Evolutionary conservation across 2,888 invertebrate genomes (phyloP).

Genomic region (Eupithecia subfuscata): DNA sequence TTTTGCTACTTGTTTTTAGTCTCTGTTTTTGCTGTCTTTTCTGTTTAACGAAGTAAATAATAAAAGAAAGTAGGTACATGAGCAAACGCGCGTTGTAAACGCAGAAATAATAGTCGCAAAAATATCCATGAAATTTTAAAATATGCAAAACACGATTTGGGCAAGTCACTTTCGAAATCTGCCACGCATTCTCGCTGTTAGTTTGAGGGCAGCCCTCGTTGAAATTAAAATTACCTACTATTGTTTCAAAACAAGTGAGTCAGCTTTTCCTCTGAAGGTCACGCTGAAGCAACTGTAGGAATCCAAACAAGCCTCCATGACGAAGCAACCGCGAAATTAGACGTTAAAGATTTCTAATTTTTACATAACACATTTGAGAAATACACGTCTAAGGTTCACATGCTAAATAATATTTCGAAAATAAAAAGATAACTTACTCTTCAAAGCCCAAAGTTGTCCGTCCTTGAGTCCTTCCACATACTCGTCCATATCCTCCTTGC

Average conservation of each 20-base stretch:
- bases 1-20: not conserved
- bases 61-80: not conserved
- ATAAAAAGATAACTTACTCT: slow-evolving; percentile 84
- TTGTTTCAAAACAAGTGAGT: slow-evolving; percentile 31
- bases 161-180: slow-evolving; percentile 22
- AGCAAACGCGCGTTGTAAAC: not conserved
- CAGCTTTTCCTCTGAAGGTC: slow-evolving; percentile 21
- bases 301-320: slow-evolving; percentile 33
- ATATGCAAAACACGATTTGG: slow-evolving; percentile 20
- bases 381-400: slow-evolving; percentile 21
- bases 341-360: slow-evolving; percentile 44
- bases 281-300: slow-evolving; percentile 36
- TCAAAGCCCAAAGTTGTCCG: slow-evolving; percentile 87
- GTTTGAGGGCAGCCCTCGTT: slow-evolving; percentile 2
- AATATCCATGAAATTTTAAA: slow-evolving; percentile 10
- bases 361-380: slow-evolving; percentile 45
- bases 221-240: slow-evolving; percentile 9
- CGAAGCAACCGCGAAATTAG: slow-evolving; percentile 37
- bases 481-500: slow-evolving; percentile 83
- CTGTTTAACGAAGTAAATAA: not conserved
- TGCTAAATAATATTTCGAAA: slow-evolving; percentile 12
- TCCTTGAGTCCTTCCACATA: slow-evolving; percentile 85
- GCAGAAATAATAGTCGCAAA: slow-evolving; percentile 5
- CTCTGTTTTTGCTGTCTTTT: not conserved
- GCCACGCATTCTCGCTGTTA: slow-evolving; percentile 17